Evolutionary conservation across 2,888 invertebrate species (phyloP).

Genomic region (Tipula vernalis): DNA sequence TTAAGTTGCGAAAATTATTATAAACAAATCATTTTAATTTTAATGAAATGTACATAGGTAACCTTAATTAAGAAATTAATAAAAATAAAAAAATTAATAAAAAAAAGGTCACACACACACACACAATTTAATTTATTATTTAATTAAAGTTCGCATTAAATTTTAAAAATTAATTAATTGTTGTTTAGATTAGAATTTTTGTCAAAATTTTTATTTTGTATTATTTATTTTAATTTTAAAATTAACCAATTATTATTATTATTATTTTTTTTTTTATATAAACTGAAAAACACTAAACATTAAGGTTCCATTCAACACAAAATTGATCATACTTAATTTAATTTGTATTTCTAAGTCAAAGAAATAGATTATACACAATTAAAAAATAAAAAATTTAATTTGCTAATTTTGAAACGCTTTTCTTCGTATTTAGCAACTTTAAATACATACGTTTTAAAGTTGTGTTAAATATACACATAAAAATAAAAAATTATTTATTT

Average conservation of each 20-base stretch:
- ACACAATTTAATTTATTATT: not conserved
- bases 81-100: not conserved
- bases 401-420: not conserved
- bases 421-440: not conserved
- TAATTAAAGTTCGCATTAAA: not conserved
- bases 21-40: not conserved
- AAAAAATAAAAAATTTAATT: not conserved
- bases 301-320: not conserved
- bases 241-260: not conserved
- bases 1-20: not conserved
- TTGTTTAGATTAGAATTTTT: not conserved
- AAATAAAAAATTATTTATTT: not conserved
- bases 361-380: not conserved
- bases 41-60: not conserved
- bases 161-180: not conserved
- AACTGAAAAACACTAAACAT: not conserved
- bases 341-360: not conserved
- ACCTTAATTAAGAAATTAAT: not conserved
- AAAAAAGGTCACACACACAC: not conserved
- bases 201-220: not conserved
- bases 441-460: not conserved
- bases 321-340: not conserved
- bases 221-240: conserved; percentile 7
- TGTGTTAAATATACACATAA: not conserved
- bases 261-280: not conserved